Evolutionary conservation across 1,140 invertebrate species (phyloP), one percentile per base, ranked within the genome.

Genomic region (Acromyrmex charruanus): DNA sequence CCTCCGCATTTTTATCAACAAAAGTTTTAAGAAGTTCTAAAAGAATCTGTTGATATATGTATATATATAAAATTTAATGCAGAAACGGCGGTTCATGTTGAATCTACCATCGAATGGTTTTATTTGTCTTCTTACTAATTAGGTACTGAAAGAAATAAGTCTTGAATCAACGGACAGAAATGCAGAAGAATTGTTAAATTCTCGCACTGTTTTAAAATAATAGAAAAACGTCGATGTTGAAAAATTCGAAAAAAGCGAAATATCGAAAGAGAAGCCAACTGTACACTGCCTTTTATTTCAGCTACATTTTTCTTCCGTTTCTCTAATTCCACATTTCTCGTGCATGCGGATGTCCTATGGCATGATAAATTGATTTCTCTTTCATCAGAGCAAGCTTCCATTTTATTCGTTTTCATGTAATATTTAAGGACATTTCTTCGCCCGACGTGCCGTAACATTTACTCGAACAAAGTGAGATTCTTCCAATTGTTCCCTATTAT

Each of bases 281-380:
- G 10, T 18, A 31, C 35, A 18, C 18, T 35, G 55, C 3, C 65
- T 68, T 63, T 63, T 44, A 77, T 77, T 77, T 44, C 39, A 28
- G 35, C 3, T 10, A 18, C 18, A 25, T 65, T 65, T 65, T 65
- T 63, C 55, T 65, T 39, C 14, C 14, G 21, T 59, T 65, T 7
- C 0, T 63, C 16, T 16, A 61, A 44, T 77, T 61, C 10, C 3
- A 77, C 18, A 6, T 31, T 44, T 77, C 16, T 44, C 39, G 7
- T 16, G 28, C 18, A 35, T 18, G 25, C 49, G 9, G 16, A 49
- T 77, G 18, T 44, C 12, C 14, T 44, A 44, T 44, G 39, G 10
- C 21, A 28, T 28, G 55, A 77, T 44, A 77, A 61, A 77, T 77
- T 77, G 25, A 63, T 65, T 65, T 65, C 5, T 31, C 21, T 49